These are phyloP conservation scores for Hydractinia symbiolongicarpus DNA, from an alignment of 30 jellyfish, hydroid and myxozoan genomes.

Conservation along the genomic window DNA sequence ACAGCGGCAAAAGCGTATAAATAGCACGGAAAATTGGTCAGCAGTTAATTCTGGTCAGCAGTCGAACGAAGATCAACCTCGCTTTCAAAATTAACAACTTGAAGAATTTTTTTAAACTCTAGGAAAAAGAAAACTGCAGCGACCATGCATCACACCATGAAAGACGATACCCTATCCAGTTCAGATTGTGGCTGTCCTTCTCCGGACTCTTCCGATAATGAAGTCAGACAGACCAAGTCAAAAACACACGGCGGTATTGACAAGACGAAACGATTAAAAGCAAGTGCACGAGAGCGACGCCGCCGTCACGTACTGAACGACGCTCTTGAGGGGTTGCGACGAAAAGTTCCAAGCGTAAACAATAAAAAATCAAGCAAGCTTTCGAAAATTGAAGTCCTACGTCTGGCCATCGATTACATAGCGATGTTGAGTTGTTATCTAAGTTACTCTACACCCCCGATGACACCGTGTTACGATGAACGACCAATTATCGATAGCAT, in stretches of 20 bases:
- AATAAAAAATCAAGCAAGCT: constrained; percentile 50
- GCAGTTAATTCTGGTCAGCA: too few relatives aligned
- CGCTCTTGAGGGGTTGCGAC: constrained; percentile 73
- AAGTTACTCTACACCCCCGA: constrained; percentile 10
- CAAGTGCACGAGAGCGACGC: constrained; percentile 93
- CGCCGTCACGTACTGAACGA: constrained; percentile 88
- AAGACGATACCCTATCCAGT: constrained; percentile 18
- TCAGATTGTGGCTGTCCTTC: neutral
- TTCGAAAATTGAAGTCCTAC: constrained; percentile 82
- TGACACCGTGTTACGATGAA: neutral
- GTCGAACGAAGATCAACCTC: too few relatives aligned
- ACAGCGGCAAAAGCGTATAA: too few relatives aligned
- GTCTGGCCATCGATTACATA: constrained; percentile 86
- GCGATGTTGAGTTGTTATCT: constrained; percentile 64
- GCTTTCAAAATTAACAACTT: too few relatives aligned
- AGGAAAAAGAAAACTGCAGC: too few relatives aligned
- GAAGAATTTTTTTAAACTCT: too few relatives aligned
- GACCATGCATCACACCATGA: too few relatives aligned
- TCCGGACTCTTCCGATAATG: constrained; percentile 12
- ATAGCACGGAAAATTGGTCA: too few relatives aligned
- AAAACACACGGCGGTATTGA: constrained; percentile 22
- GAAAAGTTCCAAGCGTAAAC: constrained; percentile 62
- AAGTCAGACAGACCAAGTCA: neutral
- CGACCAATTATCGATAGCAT: too few relatives aligned
- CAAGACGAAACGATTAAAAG: constrained; percentile 65